These are phyloP conservation scores for Nestor notabilis DNA, from an alignment of 2,113 vertebrate species.

Conservation along the genomic window DNA sequence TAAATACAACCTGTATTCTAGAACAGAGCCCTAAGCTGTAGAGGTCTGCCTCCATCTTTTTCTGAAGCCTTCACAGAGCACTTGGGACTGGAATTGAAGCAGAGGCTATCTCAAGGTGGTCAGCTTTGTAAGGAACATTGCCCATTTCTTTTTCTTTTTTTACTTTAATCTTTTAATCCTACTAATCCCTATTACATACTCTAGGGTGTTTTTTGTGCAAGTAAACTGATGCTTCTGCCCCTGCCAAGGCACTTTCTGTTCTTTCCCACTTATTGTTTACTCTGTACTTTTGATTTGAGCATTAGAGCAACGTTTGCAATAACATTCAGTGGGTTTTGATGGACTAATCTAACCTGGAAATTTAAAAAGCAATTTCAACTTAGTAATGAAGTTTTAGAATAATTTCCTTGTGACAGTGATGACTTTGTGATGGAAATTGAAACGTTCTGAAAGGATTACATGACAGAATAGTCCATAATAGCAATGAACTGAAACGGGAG, in stretches of 20 bases:
- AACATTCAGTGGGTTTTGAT: background rate
- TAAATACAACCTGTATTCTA: background rate
- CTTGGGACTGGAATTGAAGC: background rate
- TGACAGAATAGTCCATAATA: background rate
- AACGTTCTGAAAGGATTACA: background rate
- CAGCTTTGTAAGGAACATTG: background rate
- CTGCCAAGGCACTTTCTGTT: background rate
- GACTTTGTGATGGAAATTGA: background rate
- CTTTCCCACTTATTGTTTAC: background rate
- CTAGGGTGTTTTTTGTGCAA: background rate
- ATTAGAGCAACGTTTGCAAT: background rate
- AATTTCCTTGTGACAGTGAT: background rate
- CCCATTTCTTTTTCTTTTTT: background rate
- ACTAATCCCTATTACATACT: constrained; percentile 6
- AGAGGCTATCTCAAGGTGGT: background rate
- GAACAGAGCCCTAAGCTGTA: background rate
- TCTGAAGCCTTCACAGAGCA: background rate
- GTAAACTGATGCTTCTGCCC: background rate
- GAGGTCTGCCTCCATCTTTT: background rate
- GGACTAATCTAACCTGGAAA: background rate
- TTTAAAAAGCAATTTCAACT: background rate
- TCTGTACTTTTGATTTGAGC: background rate
- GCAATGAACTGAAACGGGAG: background rate
- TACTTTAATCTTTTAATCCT: constrained; percentile 30
- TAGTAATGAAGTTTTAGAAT: background rate